These are phyloP conservation scores for Aramus guarauna DNA, from an alignment of 2,113 vertebrate species.

Conservation along the genomic window DNA sequence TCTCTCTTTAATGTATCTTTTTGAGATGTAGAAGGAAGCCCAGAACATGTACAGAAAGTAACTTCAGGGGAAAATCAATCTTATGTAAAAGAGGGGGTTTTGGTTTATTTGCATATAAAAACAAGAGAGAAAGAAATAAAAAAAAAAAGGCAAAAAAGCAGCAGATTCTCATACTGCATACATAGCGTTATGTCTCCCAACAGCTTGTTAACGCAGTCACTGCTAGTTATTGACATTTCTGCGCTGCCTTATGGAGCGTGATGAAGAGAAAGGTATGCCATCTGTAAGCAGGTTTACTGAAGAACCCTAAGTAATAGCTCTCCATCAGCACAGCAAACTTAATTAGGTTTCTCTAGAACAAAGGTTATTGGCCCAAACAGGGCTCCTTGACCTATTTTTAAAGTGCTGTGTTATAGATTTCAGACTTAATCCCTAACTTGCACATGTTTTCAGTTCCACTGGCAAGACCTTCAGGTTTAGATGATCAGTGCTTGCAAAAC, in stretches of 20 bases:
- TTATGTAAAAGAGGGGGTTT: not conserved
- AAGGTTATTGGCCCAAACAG: not conserved
- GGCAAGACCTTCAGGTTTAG: not conserved
- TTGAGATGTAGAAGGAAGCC: not conserved
- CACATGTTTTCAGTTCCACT: not conserved
- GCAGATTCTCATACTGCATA: not conserved
- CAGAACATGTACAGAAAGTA: not conserved
- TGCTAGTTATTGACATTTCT: not conserved
- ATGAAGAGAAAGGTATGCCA: not conserved
- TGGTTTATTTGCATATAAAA: not conserved
- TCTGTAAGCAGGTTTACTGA: not conserved
- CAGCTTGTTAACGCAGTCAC: not conserved
- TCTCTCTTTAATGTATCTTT: not conserved
- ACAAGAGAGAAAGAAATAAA: not conserved
- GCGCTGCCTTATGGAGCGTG: not conserved
- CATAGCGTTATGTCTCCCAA: not conserved
- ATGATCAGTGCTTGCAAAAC: not conserved
- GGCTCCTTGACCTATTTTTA: not conserved
- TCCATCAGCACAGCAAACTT: not conserved
- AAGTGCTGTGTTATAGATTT: not conserved
- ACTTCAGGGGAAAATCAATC: not conserved
- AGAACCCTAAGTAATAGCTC: not conserved
- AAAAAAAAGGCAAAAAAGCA: not conserved
- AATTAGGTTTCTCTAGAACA: not conserved
- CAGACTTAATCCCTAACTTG: not conserved